Conservation (phyloP, 2,888 invertebrate genomes). For the Leucania comma region DNA sequence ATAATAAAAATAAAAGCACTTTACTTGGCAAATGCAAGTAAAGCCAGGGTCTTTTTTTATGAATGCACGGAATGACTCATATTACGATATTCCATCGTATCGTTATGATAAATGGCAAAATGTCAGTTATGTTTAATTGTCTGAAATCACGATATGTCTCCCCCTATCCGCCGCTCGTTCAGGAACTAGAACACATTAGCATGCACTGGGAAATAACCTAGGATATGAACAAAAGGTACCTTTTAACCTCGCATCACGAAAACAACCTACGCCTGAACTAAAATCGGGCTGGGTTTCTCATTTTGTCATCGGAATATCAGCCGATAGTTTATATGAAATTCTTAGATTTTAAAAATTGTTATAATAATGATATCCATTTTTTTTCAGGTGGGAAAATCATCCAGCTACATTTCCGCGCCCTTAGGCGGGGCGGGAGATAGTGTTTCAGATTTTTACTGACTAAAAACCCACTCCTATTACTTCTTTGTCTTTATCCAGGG, state of each 20-base stretch:
- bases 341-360: too few relatives aligned
- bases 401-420: too few relatives aligned
- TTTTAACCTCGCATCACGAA: slow-evolving; percentile 50
- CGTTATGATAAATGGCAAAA: slow-evolving; percentile 56
- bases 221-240: slow-evolving; percentile 45
- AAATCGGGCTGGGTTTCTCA: slow-evolving; percentile 10
- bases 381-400: too few relatives aligned
- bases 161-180: slow-evolving; percentile 30
- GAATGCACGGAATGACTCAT: slow-evolving; percentile 37
- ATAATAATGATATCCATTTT: too few relatives aligned
- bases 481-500: too few relatives aligned
- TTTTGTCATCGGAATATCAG: slow-evolving; percentile 14
- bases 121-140: slow-evolving; percentile 67
- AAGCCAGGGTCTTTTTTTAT: not conserved
- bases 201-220: slow-evolving; percentile 40
- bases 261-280: slow-evolving; percentile 33
- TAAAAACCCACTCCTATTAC: too few relatives aligned
- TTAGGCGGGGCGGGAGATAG: too few relatives aligned
- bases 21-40: not conserved
- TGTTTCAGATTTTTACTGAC: too few relatives aligned
- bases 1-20: not conserved
- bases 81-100: slow-evolving; percentile 26
- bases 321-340: too few relatives aligned
- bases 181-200: slow-evolving; percentile 55
- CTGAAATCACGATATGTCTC: slow-evolving; percentile 62